Evolutionary conservation across 2,888 invertebrate genomes (phyloP).

Genomic region (Portevinia maculata): DNA sequence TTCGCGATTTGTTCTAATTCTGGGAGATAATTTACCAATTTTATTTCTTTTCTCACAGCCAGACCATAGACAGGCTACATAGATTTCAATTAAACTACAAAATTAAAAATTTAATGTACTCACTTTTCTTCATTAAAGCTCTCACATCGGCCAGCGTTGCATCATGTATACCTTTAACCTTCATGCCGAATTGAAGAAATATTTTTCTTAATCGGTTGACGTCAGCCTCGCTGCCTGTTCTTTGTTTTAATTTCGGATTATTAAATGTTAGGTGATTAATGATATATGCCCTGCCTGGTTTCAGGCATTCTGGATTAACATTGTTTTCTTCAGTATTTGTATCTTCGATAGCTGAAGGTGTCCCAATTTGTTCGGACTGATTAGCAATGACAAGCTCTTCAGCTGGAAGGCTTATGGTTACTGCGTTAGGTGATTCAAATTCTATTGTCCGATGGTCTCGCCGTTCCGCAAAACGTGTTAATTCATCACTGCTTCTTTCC

Average conservation of each 20-base stretch:
- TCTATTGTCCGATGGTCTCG: too few relatives aligned
- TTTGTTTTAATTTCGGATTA: background rate
- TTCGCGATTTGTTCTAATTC: too few relatives aligned
- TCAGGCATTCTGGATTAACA: conserved; percentile 10
- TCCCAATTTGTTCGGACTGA: background rate
- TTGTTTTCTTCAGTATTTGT: background rate
- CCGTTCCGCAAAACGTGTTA: conserved; percentile 2
- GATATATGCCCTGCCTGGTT: conserved; percentile 37
- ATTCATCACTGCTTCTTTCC: background rate
- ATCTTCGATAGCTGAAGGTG: background rate
- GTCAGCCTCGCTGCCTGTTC: conserved; percentile 16
- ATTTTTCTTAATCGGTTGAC: conserved; percentile 4
- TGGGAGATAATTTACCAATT: too few relatives aligned
- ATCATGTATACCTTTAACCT: conserved; percentile 10
- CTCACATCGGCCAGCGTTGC: conserved; percentile 10
- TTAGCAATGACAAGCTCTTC: background rate
- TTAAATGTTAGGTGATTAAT: conserved; percentile 35
- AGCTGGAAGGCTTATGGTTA: too few relatives aligned
- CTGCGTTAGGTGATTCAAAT: too few relatives aligned
- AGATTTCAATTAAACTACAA: too few relatives aligned
- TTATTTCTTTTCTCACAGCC: too few relatives aligned
- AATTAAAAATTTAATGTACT: background rate
- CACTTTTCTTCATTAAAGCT: conserved; percentile 28
- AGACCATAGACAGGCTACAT: too few relatives aligned
- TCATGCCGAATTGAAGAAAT: conserved; percentile 20